These are phyloP conservation scores for Amblyjoppa proteus DNA, from an alignment of 2,888 invertebrate genomes.

Conservation along the genomic window DNA sequence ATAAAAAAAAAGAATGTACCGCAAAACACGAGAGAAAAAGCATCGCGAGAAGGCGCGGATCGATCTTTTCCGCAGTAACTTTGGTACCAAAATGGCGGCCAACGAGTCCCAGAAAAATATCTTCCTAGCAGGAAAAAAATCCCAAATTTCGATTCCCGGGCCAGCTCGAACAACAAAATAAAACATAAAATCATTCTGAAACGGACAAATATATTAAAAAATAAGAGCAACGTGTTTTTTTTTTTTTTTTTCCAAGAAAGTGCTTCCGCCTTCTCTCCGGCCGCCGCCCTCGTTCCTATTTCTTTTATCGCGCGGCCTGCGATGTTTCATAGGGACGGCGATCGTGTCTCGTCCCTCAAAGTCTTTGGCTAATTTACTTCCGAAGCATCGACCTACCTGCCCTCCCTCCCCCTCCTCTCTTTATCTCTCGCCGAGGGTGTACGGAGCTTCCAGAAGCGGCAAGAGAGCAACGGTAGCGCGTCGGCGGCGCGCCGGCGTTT, in stretches of 20 bases:
- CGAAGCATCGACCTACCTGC: conserved; percentile 72
- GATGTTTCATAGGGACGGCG: conserved; percentile 34
- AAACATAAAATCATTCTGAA: too few relatives aligned
- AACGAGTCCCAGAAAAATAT: too few relatives aligned
- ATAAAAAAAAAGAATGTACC: neutral
- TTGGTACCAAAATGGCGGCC: neutral
- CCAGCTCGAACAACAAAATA: too few relatives aligned
- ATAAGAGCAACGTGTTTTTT: too few relatives aligned
- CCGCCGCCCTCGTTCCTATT: neutral
- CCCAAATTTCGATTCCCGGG: too few relatives aligned
- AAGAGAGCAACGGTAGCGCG: conserved; percentile 53
- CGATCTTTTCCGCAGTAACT: neutral
- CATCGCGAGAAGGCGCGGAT: neutral
- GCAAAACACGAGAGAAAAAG: neutral
- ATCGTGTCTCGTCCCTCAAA: conserved; percentile 42
- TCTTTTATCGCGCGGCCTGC: neutral
- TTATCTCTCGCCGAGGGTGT: conserved; percentile 3
- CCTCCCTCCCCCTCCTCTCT: neutral
- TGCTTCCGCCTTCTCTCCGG: neutral
- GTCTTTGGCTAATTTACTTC: conserved; percentile 74
- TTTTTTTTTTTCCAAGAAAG: neutral
- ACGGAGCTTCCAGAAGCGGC: conserved; percentile 22
- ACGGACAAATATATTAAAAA: too few relatives aligned
- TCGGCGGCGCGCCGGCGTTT: conserved; percentile 69
- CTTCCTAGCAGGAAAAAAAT: too few relatives aligned